Evolutionary conservation across 2,888 invertebrate species (phyloP).

Genomic region (Protophormia terraenovae): DNA sequence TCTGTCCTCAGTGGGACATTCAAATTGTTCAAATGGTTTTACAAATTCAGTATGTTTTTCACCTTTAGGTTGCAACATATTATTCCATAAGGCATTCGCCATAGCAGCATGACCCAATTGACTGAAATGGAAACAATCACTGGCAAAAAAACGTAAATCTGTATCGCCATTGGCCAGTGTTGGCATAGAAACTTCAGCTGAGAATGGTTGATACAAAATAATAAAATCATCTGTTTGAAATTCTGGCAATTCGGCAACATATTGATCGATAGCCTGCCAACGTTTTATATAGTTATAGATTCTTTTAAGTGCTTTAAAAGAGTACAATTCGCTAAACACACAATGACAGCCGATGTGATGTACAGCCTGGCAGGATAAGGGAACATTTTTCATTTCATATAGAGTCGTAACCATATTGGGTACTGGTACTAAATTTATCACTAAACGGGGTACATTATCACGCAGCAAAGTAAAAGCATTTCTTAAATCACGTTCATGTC

Average conservation of each 20-base stretch:
- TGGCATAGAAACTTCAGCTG: constrained; percentile 77
- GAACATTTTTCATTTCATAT: constrained; percentile 67
- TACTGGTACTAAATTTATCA: constrained; percentile 74
- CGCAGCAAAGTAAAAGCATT: constrained; percentile 82
- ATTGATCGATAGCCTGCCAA: constrained; percentile 83
- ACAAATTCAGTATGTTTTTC: constrained; percentile 76
- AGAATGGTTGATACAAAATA: constrained; percentile 82
- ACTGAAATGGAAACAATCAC: constrained; percentile 85
- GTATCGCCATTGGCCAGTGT: constrained; percentile 76
- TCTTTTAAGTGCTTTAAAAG: constrained; percentile 42
- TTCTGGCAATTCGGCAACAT: constrained; percentile 80
- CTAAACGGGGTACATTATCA: constrained; percentile 82
- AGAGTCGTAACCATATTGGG: constrained; percentile 73
- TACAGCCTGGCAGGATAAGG: constrained; percentile 71
- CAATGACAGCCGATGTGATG: constrained; percentile 76
- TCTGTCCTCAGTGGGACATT: constrained; percentile 76
- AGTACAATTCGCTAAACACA: constrained; percentile 71
- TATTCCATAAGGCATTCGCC: constrained; percentile 84
- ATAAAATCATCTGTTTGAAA: constrained; percentile 83
- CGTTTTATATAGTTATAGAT: constrained; percentile 66
- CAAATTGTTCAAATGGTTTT: constrained; percentile 69
- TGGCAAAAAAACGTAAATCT: constrained; percentile 82
- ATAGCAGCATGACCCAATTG: constrained; percentile 83
- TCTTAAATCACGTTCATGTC: constrained; percentile 82
- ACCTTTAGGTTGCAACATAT: constrained; percentile 82